A percentile compares a stretch with the other conserved stretches of the same genome.
These are phyloP conservation scores for Neocrepidodera transversa DNA, from an alignment of 2,888 invertebrate genomes.

Conservation along the genomic window DNA sequence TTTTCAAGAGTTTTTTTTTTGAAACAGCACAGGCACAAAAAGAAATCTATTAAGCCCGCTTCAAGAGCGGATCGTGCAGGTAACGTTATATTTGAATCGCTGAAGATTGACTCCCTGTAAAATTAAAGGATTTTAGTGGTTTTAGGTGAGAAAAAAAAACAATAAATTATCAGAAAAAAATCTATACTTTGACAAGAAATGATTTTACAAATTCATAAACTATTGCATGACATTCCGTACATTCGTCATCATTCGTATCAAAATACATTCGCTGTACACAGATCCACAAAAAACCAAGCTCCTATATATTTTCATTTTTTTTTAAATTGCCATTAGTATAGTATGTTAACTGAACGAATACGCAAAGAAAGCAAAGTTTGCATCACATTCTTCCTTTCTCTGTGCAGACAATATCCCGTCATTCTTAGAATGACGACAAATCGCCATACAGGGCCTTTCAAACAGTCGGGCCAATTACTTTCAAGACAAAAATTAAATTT, in stretches of 20 bases:
- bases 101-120: too few species aligned
- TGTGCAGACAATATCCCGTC: constrained; percentile 12
- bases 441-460: constrained; percentile 23
- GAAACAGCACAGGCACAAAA: too few species aligned
- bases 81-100: too few species aligned
- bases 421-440: constrained; percentile 23
- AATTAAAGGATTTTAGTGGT: too few species aligned
- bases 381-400: constrained; percentile 33
- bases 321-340: constrained; percentile 60
- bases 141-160: constrained; percentile 15
- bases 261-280: constrained; percentile 20
- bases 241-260: constrained; percentile 26
- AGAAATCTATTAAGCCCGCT: too few species aligned
- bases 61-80: too few species aligned
- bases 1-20: too few species aligned
- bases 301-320: constrained; percentile 57
- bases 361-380: constrained; percentile 52
- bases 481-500: constrained; percentile 16
- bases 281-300: constrained; percentile 62
- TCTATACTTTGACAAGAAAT: constrained; percentile 65
- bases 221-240: constrained; percentile 53
- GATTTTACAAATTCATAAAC: constrained; percentile 64
- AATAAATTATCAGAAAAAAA: constrained; percentile 58
- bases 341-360: constrained; percentile 58
- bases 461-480: constrained; percentile 24